phyloP scores from a whole-genome alignment of 2,888 invertebrate genomes.

The Brachycybe producta region DNA sequence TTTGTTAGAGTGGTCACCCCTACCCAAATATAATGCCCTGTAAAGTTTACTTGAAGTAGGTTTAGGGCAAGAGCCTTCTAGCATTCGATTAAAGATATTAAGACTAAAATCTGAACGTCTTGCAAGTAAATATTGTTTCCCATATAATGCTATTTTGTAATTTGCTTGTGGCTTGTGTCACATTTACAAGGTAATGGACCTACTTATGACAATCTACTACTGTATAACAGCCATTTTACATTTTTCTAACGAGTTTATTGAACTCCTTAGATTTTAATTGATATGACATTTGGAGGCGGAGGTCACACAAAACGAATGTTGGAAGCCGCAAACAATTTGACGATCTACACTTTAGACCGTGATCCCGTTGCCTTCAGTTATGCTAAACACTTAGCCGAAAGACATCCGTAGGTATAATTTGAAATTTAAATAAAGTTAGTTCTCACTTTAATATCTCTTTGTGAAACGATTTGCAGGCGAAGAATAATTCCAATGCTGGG shows the following conservation, averaged over 20 bases:
- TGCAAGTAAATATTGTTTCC: too few relatives aligned
- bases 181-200: too few relatives aligned
- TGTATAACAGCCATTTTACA: too few relatives aligned
- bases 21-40: too few relatives aligned
- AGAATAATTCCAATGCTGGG: conserved; percentile 69
- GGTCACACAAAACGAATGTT: conserved; percentile 71
- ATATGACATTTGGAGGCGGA: conserved; percentile 94
- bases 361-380: conserved; percentile 65
- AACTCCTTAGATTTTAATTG: conserved; percentile 54
- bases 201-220: too few relatives aligned
- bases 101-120: too few relatives aligned
- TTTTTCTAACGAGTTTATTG: background rate
- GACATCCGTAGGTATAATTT: conserved; percentile 42
- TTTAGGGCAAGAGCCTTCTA: too few relatives aligned
- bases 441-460: background rate
- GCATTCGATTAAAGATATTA: too few relatives aligned
- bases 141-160: too few relatives aligned
- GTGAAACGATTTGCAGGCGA: conserved; percentile 27
- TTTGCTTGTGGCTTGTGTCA: too few relatives aligned
- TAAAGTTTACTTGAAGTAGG: too few relatives aligned
- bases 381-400: conserved; percentile 49
- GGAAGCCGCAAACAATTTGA: conserved; percentile 47
- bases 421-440: background rate
- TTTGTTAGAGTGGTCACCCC: too few relatives aligned
- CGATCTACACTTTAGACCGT: conserved; percentile 69